Evolutionary conservation across 30 jellyfish, hydroid and myxozoan species (phyloP).

Genomic region (Chrysaora quinquecirrha): DNA sequence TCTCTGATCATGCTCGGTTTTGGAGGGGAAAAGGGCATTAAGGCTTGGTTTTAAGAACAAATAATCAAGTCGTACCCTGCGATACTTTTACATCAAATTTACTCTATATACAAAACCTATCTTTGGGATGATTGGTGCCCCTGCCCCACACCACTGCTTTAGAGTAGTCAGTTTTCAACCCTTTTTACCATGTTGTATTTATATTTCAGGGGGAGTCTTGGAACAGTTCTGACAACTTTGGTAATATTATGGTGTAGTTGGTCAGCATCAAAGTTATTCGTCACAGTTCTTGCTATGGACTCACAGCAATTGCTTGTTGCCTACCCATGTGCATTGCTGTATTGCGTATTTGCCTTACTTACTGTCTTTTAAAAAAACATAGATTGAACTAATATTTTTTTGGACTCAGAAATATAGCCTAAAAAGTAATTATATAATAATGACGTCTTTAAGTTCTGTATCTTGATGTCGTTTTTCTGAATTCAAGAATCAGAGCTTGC

Average conservation of each 20-base stretch:
- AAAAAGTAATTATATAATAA: neutral
- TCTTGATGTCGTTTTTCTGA: no score
- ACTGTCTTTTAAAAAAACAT: conserved; percentile 70
- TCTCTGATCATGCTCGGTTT: no score
- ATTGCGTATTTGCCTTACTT: conserved; percentile 94
- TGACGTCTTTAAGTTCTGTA: neutral
- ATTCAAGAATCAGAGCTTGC: no score
- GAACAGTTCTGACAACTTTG: conserved; percentile 79
- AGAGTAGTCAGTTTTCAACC: no score
- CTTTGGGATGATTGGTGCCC: no score
- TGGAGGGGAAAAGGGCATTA: no score
- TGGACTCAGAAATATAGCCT: neutral
- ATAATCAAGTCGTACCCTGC: no score
- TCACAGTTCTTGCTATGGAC: conserved; percentile 98
- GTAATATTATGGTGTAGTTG: conserved; percentile 94
- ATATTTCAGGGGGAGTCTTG: conserved; percentile 83
- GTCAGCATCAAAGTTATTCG: conserved; percentile 96
- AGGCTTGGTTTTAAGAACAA: no score
- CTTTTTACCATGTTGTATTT: neutral
- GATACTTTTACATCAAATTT: no score
- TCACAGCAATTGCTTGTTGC: conserved; percentile 95
- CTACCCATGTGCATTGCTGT: conserved; percentile 96
- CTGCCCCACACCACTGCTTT: no score
- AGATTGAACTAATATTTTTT: neutral
- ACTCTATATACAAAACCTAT: no score